Percentiles rank a stretch among this genome's conserved stretches.
Conservation (phyloP, 2,797 vertebrate species). For the Urosaurus nigricauda region DNA sequence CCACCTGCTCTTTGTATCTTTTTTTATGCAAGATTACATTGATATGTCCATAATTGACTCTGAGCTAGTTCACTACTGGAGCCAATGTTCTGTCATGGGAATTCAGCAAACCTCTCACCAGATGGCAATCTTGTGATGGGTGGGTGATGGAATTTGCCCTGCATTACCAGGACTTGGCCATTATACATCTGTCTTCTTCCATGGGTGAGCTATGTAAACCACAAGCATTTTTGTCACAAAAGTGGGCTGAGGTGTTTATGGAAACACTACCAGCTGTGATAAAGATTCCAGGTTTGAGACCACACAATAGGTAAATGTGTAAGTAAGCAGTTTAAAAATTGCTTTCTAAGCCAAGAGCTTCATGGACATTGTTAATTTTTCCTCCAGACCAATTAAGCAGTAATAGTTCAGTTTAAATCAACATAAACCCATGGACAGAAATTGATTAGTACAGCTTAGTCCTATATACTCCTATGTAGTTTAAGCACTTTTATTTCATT, state of each 20-base stretch:
- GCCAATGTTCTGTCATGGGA: not conserved
- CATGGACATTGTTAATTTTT: not conserved
- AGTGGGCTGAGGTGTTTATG: not conserved
- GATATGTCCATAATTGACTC: not conserved
- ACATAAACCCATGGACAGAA: not conserved
- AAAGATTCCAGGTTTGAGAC: not conserved
- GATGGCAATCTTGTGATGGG: not conserved
- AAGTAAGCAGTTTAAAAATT: not conserved
- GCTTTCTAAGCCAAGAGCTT: not conserved
- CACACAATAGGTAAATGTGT: not conserved
- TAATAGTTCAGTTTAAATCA: not conserved
- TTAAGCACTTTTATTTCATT: not conserved
- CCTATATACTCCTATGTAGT: not conserved
- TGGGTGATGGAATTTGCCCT: not conserved
- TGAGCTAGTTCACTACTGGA: not conserved
- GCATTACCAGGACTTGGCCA: not conserved
- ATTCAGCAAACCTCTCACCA: not conserved
- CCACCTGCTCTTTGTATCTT: not conserved
- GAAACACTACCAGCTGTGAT: not conserved
- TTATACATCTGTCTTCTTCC: not conserved
- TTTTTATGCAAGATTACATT: not conserved
- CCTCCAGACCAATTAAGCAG: not conserved
- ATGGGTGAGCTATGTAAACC: too few relatives aligned
- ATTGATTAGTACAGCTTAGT: not conserved
- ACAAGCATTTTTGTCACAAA: not conserved